Evolutionary conservation across 2,888 invertebrate genomes (phyloP).

Genomic region (Flexamia atlantica): DNA sequence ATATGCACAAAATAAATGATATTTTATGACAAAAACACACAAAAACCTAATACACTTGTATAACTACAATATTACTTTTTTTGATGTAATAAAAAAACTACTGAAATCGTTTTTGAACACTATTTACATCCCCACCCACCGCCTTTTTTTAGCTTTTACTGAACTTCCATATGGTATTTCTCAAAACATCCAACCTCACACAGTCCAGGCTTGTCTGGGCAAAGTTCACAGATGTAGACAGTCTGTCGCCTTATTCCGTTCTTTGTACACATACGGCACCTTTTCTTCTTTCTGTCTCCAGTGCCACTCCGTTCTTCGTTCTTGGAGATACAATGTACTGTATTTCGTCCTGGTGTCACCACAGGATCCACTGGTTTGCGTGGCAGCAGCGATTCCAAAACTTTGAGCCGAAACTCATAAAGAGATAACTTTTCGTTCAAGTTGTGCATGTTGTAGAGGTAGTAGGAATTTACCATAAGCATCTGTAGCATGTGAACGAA

Average conservation of each 20-base stretch:
- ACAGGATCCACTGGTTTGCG: neutral
- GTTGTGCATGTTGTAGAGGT: constrained; percentile 30
- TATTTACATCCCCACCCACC: constrained; percentile 18
- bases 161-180: neutral
- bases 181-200: neutral
- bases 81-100: neutral
- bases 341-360: constrained; percentile 1
- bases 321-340: neutral
- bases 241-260: neutral
- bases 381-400: constrained; percentile 52
- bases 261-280: neutral
- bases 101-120: neutral
- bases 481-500: constrained; percentile 29
- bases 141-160: neutral
- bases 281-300: neutral
- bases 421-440: constrained; percentile 57
- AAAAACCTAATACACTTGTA: neutral
- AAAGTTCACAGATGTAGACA: neutral
- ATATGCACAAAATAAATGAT: neutral
- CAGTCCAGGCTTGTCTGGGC: constrained; percentile 7
- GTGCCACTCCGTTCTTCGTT: neutral
- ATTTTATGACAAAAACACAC: neutral
- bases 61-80: neutral
- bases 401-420: constrained; percentile 45
- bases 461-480: neutral